Evolutionary conservation across 2,113 vertebrate species (phyloP).

Genomic region (Catharus minimus): DNA sequence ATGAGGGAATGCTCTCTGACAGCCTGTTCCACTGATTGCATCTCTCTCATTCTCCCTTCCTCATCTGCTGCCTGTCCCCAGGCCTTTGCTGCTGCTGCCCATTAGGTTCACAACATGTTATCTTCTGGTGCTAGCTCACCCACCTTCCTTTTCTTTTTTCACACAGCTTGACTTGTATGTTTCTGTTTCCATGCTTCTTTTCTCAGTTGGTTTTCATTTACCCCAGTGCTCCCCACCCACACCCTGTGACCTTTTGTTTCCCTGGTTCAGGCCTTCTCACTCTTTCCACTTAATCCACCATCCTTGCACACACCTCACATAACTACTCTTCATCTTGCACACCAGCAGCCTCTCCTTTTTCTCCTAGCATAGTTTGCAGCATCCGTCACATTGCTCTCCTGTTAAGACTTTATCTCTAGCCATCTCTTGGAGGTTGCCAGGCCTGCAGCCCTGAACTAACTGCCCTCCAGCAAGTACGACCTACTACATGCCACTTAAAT

Average conservation of each 20-base stretch:
- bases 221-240: background rate
- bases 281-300: background rate
- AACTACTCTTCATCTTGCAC: background rate
- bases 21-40: fast-evolving
- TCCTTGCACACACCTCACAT: background rate
- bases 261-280: background rate
- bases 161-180: background rate
- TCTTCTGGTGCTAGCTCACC: background rate
- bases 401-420: background rate
- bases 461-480: background rate
- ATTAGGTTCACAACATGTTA: background rate
- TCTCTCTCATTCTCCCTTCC: background rate
- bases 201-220: background rate
- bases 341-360: background rate
- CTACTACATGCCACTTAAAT: background rate
- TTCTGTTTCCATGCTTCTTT: background rate
- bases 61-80: background rate
- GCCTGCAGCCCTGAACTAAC: background rate
- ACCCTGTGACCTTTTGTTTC: background rate
- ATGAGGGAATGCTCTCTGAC: background rate
- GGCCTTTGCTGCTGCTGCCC: background rate
- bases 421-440: background rate
- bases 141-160: background rate
- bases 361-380: background rate
- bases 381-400: background rate